Base-by-base conservation (phyloP, 2,888 invertebrate species). In the Lepeophtheirus nordmannii region DNA sequence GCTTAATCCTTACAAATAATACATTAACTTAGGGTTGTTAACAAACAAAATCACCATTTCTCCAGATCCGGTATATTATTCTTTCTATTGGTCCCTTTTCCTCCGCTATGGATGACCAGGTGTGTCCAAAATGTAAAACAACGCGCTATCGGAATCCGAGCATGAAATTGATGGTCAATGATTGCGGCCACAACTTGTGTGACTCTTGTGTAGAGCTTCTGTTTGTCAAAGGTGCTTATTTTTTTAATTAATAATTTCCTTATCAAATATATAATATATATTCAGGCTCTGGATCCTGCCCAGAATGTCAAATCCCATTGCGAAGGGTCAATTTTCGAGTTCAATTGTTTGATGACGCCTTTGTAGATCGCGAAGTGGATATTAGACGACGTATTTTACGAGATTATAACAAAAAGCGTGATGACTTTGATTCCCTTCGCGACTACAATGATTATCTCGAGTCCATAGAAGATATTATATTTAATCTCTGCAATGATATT, bases 401-500 rank as follows among this genome's bases (percentile, higher is more conserved):
- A 71, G 91, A 96, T 76, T 97, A 86, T 73, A 96, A 94, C 74
- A 92, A 94, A 73, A 90, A 87, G 73, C 90, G 93, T 74, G 91
- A 92, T 70, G 97, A 98, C 76, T 98, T 99, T 75, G 74, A 78
- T 0, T 80, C 84, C 0, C 75, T 92, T 67, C 78, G 82, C 53
- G 93, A 91, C 68, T 98, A 86, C 76, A 96, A 98, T 76, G 89
- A 96, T 76, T 99, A 98, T 75, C 80, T 98, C 71, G 98, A 98
- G 77, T 88, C 90, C 77, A 83, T 96, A 57, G 97, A 96, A 77
- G 83, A 83, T 0, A 87, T 94, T 71, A 85, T 97, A 68, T 93
- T 82, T 75, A 94, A 94, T 79, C 78, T 97, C 71, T 83, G 84
- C 1, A 88, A 92, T 78, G 87, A 91, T 74, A 85, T 91, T 68